Evolutionary conservation across 2,888 invertebrate species (phyloP), one percentile per base, ranked within the genome.

Genomic region (Caenorhabditis afra): DNA sequence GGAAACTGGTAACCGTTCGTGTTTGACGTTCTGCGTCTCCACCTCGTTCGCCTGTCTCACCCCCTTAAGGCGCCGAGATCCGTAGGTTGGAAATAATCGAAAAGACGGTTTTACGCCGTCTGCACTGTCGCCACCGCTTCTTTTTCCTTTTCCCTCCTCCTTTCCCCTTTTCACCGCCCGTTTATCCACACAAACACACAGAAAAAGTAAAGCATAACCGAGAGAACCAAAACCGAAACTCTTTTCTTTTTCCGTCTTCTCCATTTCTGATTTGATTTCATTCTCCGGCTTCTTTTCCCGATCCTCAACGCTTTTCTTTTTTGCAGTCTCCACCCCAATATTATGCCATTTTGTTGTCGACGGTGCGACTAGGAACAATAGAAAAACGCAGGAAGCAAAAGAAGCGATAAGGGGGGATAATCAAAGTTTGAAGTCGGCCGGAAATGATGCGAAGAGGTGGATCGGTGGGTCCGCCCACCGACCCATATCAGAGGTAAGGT

Each of bases 361-460:
- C n/a, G n/a, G n/a, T n/a, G n/a, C n/a, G n/a, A n/a, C n/a, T n/a
- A n/a, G n/a, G n/a, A 29, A 29, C 29, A 3, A 29, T 29, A 3
- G 29, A 3, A 29, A 29, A 29, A 3, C 3, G 7, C 7, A 29
- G 11, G 49, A 35, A 37, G 37, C 47, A 37, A 35, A 18, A 47
- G 18, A 10, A 29, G 29, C 29, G n/a, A 29, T 29, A 3, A 29
- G 29, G n/a, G n/a, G n/a, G 18, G 10, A 14, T 18, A 14, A 20
- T 8, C 20, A 23, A 20, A 20, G n/a, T 23, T 49, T 44, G 12
- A 44, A 44, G 11, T 12, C 29, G 8, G 0, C 52, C 52, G 18
- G 62, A 61, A 61, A 78, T 78, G 77, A 78, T 78, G 77, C 65
- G 77, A 50, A 44, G 77, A 52, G 77, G 77, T 62, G 77, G 77